Evolutionary conservation across 2,888 invertebrate species (phyloP), one percentile per base, ranked within the genome.

Genomic region (Notocelia uddmanniana): DNA sequence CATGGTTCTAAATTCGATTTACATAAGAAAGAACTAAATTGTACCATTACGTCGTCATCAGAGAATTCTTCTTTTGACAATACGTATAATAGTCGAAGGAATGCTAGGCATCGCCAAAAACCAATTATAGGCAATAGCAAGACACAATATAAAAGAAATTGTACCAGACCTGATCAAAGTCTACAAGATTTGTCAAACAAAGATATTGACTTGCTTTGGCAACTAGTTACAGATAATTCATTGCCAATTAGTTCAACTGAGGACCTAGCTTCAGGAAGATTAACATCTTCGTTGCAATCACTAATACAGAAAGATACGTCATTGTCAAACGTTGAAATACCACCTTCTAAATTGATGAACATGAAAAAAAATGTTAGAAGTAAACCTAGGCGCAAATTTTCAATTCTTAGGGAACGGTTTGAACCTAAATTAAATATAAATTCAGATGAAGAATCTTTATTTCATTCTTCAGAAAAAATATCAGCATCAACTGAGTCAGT

Each of bases 321-420:
- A 31, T 76, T 80, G 52, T 78, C 84, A 50, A 75, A 83, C 55
- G 78, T 82, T 5, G 85, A 83, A 73, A 79, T 83, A 8, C 75
- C 85, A 23, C 75, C 78, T 9, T 79, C 86, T 1, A 93, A 93
- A 85, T 76, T 85, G 69, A 84, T 88, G 9, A 90, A 90, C 73
- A 82, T 84, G n/a, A 93, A 91, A 79, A 94, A 93, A 79, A 86
- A 80, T 57, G 78, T 81, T 13, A 85, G 88, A 73, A 91, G 85
- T 76, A 91, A 91, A 80, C 94, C 95, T 0, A 89, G 94, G 71
- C 86, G 95, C 76, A 95, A 95, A 81, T 95, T 95, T 84, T 95
- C 95, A 3, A 89, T 95, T 70, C 81, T 95, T 19, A 89, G 95
- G 77, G 95, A 95, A 78, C 92, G 91, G 74, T 95, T 95, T 83